Conservation (phyloP, 1,140 invertebrate genomes). For the Fopius arisanus region DNA sequence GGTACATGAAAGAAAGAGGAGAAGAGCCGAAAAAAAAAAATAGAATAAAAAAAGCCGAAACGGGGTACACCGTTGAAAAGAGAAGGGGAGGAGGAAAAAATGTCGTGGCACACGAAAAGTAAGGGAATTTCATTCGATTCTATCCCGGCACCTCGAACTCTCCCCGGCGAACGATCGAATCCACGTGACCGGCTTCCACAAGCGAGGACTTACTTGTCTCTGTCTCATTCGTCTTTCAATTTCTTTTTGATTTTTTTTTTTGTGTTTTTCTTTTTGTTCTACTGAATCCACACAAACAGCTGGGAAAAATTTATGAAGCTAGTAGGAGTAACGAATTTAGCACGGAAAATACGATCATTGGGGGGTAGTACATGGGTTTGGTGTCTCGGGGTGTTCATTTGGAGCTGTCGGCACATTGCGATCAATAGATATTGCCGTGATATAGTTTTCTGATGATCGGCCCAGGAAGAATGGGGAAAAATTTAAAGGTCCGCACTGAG, state of each 20-base stretch:
- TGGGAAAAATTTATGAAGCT: background rate
- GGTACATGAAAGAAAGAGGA: background rate
- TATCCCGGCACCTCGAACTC: constrained; percentile 21
- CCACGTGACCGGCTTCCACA: constrained; percentile 25
- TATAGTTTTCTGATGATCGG: too few relatives aligned
- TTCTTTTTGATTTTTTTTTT: constrained; percentile 13
- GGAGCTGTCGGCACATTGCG: background rate
- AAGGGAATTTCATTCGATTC: constrained; percentile 36
- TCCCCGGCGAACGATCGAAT: constrained; percentile 21
- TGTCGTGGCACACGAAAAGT: background rate
- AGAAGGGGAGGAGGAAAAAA: background rate
- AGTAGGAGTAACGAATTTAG: constrained; percentile 5
- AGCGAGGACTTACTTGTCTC: constrained; percentile 18
- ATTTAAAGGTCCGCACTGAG: too few relatives aligned
- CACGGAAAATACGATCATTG: background rate
- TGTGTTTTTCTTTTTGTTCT: constrained; percentile 10
- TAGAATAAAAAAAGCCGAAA: background rate
- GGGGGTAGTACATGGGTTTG: background rate
- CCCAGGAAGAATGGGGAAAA: too few relatives aligned
- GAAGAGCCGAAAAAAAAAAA: constrained; percentile 19
- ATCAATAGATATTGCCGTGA: background rate
- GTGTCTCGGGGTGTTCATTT: background rate
- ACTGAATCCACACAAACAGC: background rate
- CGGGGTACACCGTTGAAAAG: constrained; percentile 17
- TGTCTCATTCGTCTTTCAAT: constrained; percentile 9